These are phyloP conservation scores for Anastatus disparis DNA, from an alignment of 1,140 invertebrate species.

Conservation along the genomic window DNA sequence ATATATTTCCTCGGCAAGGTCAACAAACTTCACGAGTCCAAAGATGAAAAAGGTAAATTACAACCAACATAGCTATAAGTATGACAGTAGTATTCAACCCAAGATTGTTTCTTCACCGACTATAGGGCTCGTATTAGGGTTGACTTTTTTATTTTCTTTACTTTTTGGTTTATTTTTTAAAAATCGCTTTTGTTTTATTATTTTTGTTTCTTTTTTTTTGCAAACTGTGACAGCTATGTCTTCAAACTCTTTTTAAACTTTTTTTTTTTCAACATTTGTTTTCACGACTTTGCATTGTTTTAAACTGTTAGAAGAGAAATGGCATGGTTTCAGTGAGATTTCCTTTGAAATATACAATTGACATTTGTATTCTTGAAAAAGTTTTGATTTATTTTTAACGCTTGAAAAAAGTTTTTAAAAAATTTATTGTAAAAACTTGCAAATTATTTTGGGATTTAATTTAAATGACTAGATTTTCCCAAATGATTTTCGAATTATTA, in stretches of 20 bases:
- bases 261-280: background rate
- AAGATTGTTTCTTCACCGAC: background rate
- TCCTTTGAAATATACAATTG: slow-evolving; percentile 5
- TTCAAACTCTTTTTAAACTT: slow-evolving; percentile 13
- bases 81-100: slow-evolving; percentile 30
- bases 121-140: background rate
- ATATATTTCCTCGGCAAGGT: slow-evolving; percentile 36
- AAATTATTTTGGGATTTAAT: too few species aligned
- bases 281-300: too few species aligned
- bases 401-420: too few species aligned
- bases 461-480: too few species aligned
- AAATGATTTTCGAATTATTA: too few species aligned
- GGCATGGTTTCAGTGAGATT: background rate
- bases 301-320: too few species aligned
- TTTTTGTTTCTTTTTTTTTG: too few species aligned
- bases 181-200: too few species aligned
- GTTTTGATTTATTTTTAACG: background rate
- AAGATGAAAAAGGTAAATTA: slow-evolving; percentile 37
- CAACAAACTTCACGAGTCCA: slow-evolving; percentile 43
- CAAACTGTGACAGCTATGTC: background rate
- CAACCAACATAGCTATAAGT: slow-evolving; percentile 41
- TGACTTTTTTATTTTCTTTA: slow-evolving; percentile 21
- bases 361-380: background rate
- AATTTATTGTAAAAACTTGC: too few species aligned
- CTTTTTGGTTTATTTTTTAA: too few species aligned